Conservation (phyloP, 2,797 vertebrate genomes). For the Pseudochirops cupreus region DNA sequence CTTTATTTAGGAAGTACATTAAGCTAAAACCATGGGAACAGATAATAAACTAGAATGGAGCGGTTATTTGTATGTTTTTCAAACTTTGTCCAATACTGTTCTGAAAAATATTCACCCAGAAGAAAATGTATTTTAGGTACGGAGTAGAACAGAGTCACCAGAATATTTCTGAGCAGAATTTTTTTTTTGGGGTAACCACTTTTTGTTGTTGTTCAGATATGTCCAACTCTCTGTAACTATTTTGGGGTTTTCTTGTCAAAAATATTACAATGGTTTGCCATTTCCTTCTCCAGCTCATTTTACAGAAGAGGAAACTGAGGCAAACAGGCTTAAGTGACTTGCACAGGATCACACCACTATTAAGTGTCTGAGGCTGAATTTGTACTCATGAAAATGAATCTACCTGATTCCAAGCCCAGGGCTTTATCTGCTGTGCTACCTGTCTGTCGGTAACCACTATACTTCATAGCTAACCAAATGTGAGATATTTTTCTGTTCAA, state of each 20-base stretch:
- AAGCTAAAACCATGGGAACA: neutral
- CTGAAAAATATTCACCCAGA: neutral
- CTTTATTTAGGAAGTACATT: conserved; percentile 12
- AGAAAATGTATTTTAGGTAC: neutral
- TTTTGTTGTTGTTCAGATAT: no score
- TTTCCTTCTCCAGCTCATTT: neutral
- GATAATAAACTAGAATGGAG: neutral
- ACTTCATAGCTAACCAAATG: neutral
- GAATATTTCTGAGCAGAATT: neutral
- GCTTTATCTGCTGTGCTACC: neutral
- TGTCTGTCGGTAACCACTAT: neutral
- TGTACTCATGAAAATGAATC: neutral
- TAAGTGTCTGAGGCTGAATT: neutral
- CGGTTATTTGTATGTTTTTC: neutral
- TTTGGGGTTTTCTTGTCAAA: no score
- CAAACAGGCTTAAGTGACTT: neutral
- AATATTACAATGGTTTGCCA: neutral
- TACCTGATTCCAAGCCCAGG: neutral
- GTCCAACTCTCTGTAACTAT: no score
- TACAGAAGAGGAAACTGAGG: neutral
- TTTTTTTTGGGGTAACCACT: neutral
- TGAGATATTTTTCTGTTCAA: neutral
- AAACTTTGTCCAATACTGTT: neutral
- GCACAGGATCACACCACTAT: neutral
- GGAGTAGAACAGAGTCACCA: neutral